Evolutionary conservation across 2,797 vertebrate species (phyloP).

Genomic region (Rachycentron canadum): DNA sequence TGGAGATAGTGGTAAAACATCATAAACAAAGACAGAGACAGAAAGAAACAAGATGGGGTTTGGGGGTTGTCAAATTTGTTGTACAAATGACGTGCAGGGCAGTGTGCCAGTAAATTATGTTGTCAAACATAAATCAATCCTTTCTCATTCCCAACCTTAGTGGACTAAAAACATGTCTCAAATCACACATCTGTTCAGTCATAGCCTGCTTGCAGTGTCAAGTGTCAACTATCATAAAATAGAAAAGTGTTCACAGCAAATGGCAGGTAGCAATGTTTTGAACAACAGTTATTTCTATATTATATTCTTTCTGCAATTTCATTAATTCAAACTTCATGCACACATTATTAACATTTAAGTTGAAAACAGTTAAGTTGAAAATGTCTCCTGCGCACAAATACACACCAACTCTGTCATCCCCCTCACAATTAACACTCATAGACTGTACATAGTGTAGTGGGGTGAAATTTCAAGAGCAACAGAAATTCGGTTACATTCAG

Average conservation of each 20-base stretch:
- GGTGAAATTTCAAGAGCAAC: background rate
- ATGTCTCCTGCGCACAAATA: conserved; percentile 1
- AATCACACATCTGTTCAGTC: conserved; percentile 12
- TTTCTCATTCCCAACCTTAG: conserved; percentile 53
- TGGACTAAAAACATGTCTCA: conserved; percentile 58
- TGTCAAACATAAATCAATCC: conserved; percentile 71
- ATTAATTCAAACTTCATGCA: background rate
- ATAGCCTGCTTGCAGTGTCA: background rate
- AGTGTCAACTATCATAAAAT: background rate
- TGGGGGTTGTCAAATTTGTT: conserved; percentile 1
- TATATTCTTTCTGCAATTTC: background rate
- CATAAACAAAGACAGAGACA: background rate
- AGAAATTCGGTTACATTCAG: conserved; percentile 25
- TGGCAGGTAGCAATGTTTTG: background rate
- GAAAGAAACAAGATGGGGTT: background rate
- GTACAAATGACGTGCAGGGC: conserved; percentile 27
- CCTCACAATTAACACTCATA: conserved; percentile 1
- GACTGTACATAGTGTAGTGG: background rate
- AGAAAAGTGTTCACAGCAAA: background rate
- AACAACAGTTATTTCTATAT: background rate
- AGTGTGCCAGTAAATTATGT: conserved; percentile 65
- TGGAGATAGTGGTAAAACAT: background rate
- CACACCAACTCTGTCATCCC: background rate
- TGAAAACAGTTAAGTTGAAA: too few species aligned
- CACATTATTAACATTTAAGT: too few species aligned